Evolutionary conservation across 1,140 invertebrate species (phyloP), one percentile per base, ranked within the genome.

Genomic region (Eueides isabella): DNA sequence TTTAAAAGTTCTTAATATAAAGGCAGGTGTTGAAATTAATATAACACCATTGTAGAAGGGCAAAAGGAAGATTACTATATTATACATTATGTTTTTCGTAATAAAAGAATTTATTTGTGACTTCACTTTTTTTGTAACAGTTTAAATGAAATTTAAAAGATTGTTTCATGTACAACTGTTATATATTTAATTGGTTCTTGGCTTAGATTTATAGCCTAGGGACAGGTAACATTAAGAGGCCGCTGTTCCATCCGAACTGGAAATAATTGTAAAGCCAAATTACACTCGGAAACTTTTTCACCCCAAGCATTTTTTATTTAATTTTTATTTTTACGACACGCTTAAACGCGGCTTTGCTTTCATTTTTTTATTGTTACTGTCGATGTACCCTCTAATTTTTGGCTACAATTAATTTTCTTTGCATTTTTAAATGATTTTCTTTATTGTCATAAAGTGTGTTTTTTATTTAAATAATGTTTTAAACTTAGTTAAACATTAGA

Each of bases 281-380:
- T 87, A 87, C 86, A 82, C 79, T 82, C 86, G 77, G 84, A 91
- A 91, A 86, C 88, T 92, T 90, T 92, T 85, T 80, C 82, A 86
- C 91, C 89, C 86, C 77, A 83, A 88, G 85, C 84, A 88, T 90
- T 92, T 92, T 91, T 92, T 91, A 89, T 91, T 92, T 90, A 92
- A 91, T 92, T 92, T 92, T 92, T 92, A 92, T 92, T 92, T 92
- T 92, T 92, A 92, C 85, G 91, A 88, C 89, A 91, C 86, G 83
- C 90, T 92, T 91, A 92, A 91, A 92, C 89, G 83, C 80, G 86
- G 90, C 88, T 92, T 92, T 91, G 90, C 90, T 91, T 91, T 92
- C 85, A 85, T 82, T 87, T 92, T 65, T 91, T 92, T 91, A 91
- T 92, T 92, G 88, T 92, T 92, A 92, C 80, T 88, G 86, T 89